A percentile compares a stretch with the other conserved stretches of the same genome.
Conservation (phyloP, 2,113 vertebrate species). For the Sigmodon hispidus region DNA sequence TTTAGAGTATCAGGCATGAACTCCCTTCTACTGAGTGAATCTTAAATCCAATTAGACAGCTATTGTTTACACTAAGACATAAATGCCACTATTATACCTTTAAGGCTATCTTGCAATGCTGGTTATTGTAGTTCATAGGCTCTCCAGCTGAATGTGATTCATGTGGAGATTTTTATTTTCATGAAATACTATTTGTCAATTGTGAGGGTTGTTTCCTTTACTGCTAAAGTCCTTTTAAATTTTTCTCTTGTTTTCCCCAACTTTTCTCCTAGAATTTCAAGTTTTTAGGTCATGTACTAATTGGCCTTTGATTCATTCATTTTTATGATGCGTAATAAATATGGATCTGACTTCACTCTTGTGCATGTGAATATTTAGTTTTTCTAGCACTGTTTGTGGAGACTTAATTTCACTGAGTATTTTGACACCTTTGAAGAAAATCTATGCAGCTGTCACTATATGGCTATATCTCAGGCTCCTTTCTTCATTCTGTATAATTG, state of each 20-base stretch:
- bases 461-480: neutral
- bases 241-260: neutral
- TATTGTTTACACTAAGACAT: neutral
- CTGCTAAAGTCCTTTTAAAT: neutral
- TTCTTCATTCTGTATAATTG: neutral
- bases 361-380: neutral
- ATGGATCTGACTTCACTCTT: neutral
- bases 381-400: neutral
- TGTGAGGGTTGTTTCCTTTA: neutral
- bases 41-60: neutral
- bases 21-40: neutral
- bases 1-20: neutral
- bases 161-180: neutral
- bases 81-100: neutral
- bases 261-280: neutral
- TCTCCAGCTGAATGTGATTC: neutral
- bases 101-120: neutral
- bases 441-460: neutral
- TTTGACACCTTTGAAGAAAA: neutral
- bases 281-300: neutral
- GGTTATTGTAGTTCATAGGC: neutral
- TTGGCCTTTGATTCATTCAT: neutral
- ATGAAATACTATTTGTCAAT: neutral
- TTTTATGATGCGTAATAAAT: neutral
- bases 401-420: neutral